Evolutionary conservation across 2,888 invertebrate genomes (phyloP), one percentile per base, ranked within the genome.

Genomic region (Chloroclysta siterata): DNA sequence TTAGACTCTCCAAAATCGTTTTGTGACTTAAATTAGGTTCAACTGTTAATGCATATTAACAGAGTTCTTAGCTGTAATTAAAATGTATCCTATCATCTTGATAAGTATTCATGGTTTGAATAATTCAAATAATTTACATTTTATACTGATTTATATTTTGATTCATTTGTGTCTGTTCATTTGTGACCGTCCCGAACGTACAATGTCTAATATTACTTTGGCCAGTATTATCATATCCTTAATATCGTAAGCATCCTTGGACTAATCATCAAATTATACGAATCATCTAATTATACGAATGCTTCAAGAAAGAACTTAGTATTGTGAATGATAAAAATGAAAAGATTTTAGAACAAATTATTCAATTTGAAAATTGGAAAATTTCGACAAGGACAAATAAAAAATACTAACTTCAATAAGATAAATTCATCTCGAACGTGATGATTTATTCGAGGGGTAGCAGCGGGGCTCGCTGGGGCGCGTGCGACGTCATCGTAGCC

Each of bases 171-270:
- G n/a, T n/a, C n/a, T n/a, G n/a, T n/a, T n/a, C 88, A 89, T 89
- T 89, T 89, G 89, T 89, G 85, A 87, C 82, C 81, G 73, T 73
- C 70, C 74, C 77, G 72, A 78, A 78, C 83, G 84, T 82, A 84
- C 84, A 80, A 77, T 74, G 83, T 83, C 82, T 87, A 84, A 84
- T 84, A 83, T 85, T 87, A 83, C 82, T 87, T 86, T 71, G 69
- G 71, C 79, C 69, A 84, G 81, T 82, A 85, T 85, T 86, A 82
- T 83, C 79, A 82, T 83, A 83, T 82, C 80, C 74, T 81, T 82
- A n/a, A n/a, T n/a, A 77, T 78, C 76, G 77, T 78, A 79, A 82
- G 79, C 76, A 78, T 73, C 75, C 76, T 66, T 67, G 72, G 72
- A 81, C 76, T 80, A 80, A 82, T 77, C 77, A 75, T 77, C 68